Conservation (phyloP, 2,113 vertebrate genomes). For the Centropus unirufus region DNA sequence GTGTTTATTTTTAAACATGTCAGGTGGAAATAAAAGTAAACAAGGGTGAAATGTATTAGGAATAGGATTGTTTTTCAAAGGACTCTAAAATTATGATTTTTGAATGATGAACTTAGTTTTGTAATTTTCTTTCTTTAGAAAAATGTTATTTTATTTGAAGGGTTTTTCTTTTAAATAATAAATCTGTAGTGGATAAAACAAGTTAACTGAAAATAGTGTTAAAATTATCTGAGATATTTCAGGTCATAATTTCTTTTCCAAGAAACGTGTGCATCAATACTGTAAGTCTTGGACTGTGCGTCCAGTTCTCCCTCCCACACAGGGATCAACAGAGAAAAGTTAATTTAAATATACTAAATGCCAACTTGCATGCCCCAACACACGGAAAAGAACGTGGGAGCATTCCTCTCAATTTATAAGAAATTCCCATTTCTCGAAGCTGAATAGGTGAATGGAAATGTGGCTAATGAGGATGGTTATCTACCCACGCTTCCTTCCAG, state of each 20-base stretch:
- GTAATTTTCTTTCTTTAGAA: background rate
- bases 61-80: background rate
- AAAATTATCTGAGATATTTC: background rate
- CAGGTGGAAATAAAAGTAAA: background rate
- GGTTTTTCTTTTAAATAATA: background rate
- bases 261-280: background rate
- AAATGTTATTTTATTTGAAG: background rate
- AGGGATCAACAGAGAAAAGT: background rate
- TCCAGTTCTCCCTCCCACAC: background rate
- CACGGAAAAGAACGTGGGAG: background rate
- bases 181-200: background rate
- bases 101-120: background rate
- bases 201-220: background rate
- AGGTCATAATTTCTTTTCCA: background rate
- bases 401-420: background rate
- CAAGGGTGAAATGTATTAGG: background rate
- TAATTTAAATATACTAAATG: background rate
- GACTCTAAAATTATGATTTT: background rate
- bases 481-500: background rate
- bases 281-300: fast-evolving
- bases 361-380: background rate
- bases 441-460: background rate
- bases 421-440: background rate
- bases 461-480: background rate
- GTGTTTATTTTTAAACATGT: background rate